Evolutionary conservation across 2,888 invertebrate genomes (phyloP).

Genomic region (Caenorhabditis doughertyi): DNA sequence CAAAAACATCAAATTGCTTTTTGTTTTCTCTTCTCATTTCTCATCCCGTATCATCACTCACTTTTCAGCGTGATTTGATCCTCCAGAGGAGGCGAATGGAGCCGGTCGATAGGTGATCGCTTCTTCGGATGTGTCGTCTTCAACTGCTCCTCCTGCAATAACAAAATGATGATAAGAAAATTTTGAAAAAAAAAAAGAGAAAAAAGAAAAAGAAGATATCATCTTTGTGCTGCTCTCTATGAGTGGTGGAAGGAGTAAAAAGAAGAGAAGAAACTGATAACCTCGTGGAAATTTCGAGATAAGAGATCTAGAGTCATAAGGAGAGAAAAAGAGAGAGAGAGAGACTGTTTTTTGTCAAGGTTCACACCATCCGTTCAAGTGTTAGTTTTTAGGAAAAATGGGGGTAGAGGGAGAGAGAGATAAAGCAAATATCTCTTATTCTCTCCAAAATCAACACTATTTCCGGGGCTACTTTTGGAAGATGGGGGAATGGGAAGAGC

Average conservation of each 20-base stretch:
- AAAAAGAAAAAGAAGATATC: constrained; percentile 6
- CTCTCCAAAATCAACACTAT: no score
- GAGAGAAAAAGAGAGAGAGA: neutral
- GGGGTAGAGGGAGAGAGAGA: neutral
- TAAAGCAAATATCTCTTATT: constrained; percentile 27
- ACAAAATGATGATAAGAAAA: constrained; percentile 19
- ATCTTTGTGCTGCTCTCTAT: constrained; percentile 55
- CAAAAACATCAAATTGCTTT: neutral
- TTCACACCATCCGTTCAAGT: constrained; percentile 59
- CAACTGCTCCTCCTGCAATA: constrained; percentile 33
- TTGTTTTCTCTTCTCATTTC: neutral
- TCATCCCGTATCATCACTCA: constrained; percentile 27
- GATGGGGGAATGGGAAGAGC: no score
- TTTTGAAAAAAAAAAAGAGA: constrained; percentile 4
- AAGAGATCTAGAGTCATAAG: constrained; percentile 16
- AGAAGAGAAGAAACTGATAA: constrained; percentile 39
- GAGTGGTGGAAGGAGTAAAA: constrained; percentile 4
- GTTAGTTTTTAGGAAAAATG: neutral
- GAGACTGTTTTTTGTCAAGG: constrained; percentile 41
- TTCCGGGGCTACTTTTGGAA: no score
- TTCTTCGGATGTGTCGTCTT: constrained; percentile 56
- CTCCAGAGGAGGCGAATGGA: neutral
- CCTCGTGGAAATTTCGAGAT: neutral
- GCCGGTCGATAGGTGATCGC: constrained; percentile 64
- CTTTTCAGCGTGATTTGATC: constrained; percentile 42